Percentiles rank a stretch among this genome's conserved stretches.
phyloP scores from a whole-genome alignment of 2,797 vertebrate genomes.

The Scarus forsteni region DNA sequence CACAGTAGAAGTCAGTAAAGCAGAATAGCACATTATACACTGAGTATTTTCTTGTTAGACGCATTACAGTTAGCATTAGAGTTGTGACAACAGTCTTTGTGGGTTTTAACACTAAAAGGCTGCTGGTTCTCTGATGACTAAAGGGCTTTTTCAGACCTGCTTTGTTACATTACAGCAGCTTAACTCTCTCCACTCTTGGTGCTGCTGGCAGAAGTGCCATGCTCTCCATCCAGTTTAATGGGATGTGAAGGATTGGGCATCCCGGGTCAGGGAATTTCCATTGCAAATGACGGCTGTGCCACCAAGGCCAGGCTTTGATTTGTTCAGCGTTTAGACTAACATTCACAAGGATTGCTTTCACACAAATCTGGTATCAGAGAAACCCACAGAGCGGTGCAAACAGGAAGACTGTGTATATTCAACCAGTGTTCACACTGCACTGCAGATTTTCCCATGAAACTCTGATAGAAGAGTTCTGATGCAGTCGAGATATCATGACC shows the following conservation, averaged over 20 bases:
- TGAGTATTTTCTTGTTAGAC: background rate
- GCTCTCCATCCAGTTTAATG: constrained; percentile 57
- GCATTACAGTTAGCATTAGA: constrained; percentile 14
- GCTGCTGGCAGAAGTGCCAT: constrained; percentile 35
- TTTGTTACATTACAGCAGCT: constrained; percentile 59
- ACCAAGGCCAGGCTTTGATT: constrained; percentile 39
- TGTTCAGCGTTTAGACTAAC: constrained; percentile 47
- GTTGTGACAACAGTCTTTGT: constrained; percentile 16
- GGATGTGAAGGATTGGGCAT: constrained; percentile 64
- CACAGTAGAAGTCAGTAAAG: background rate
- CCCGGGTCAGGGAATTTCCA: constrained; percentile 69
- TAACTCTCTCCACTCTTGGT: constrained; percentile 33
- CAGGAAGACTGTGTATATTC: constrained; percentile 20
- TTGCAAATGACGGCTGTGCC: constrained; percentile 55
- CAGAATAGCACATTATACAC: background rate
- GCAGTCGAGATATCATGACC: too few species aligned
- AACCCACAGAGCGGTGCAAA: constrained; percentile 5
- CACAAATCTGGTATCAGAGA: constrained; percentile 5
- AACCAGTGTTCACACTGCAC: constrained; percentile 9
- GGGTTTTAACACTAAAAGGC: constrained; percentile 48
- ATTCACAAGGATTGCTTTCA: constrained; percentile 48
- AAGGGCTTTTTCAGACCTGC: constrained; percentile 43
- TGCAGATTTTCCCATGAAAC: constrained; percentile 39
- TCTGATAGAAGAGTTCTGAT: background rate
- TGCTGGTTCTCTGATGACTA: constrained; percentile 35